A percentile compares a stretch with the other conserved stretches of the same genome.
phyloP scores from a whole-genome alignment of 2,888 invertebrate genomes.

The Polyploca ridens region DNA sequence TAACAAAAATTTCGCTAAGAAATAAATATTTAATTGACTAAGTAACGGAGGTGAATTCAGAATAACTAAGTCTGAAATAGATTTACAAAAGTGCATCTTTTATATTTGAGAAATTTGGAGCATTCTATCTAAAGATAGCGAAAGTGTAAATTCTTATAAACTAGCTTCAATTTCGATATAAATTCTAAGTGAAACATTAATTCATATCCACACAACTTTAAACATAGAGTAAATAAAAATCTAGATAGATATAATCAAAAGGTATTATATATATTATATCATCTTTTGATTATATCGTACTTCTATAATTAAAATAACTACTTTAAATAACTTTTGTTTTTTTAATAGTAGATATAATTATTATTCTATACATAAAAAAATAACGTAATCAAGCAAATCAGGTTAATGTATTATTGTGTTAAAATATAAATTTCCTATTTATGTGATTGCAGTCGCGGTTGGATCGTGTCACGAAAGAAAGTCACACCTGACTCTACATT shows the following conservation, averaged over 20 bases:
- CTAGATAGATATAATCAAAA: too few relatives aligned
- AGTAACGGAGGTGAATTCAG: too few relatives aligned
- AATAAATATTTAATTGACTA: not conserved
- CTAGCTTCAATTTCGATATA: not conserved
- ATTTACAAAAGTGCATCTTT: not conserved
- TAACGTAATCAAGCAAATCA: not conserved
- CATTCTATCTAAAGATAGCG: not conserved
- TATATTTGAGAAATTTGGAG: not conserved
- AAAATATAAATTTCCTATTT: conserved; percentile 32
- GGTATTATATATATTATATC: too few relatives aligned
- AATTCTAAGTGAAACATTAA: not conserved
- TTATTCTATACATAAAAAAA: not conserved
- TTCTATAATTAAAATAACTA: too few relatives aligned
- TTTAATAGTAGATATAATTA: not conserved
- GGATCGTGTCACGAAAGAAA: conserved; percentile 47
- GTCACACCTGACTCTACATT: conserved; percentile 39
- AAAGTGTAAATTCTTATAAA: not conserved
- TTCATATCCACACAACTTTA: too few relatives aligned
- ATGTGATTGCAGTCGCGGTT: conserved; percentile 35
- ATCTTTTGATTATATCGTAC: too few relatives aligned
- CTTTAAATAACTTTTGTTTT: too few relatives aligned
- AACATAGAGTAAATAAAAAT: too few relatives aligned
- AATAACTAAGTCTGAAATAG: conserved; percentile 11
- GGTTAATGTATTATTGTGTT: conserved; percentile 16
- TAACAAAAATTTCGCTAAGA: not conserved